Percentiles rank a stretch among this genome's conserved stretches.
phyloP scores from a whole-genome alignment of 2,797 vertebrate genomes.

The Triplophysa yarkandensis region DNA sequence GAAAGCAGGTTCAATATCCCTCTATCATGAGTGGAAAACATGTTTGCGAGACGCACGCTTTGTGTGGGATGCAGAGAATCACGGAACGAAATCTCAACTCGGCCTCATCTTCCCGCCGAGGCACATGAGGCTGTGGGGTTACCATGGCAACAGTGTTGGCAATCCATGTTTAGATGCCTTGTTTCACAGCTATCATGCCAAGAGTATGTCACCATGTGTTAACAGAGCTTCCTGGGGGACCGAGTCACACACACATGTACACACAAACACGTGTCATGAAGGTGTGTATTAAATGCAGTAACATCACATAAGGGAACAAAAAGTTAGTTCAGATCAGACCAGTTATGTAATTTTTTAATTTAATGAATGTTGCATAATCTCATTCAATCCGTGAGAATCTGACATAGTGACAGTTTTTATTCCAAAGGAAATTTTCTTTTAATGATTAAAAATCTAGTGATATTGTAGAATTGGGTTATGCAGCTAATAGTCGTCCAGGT shows the following conservation, averaged over 20 bases:
- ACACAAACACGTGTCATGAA: constrained; percentile 25
- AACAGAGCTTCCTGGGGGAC: constrained; percentile 50
- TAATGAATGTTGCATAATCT: too few species aligned
- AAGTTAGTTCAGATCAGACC: neutral
- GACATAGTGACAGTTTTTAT: too few species aligned
- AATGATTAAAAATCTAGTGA: too few species aligned
- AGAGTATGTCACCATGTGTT: constrained; percentile 56
- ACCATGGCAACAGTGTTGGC: constrained; percentile 64
- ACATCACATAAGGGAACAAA: too few species aligned
- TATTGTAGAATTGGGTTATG: too few species aligned
- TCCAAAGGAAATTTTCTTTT: neutral
- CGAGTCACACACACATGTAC: constrained; percentile 14
- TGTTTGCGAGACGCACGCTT: constrained; percentile 7
- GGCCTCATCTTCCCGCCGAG: constrained; percentile 47
- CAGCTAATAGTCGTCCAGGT: too few species aligned
- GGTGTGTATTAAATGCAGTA: constrained; percentile 17
- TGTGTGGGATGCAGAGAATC: constrained; percentile 47
- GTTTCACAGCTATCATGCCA: constrained; percentile 46
- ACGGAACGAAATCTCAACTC: constrained; percentile 45
- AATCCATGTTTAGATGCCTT: constrained; percentile 39
- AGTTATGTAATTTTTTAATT: neutral
- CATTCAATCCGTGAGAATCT: neutral
- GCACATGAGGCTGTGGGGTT: constrained; percentile 57
- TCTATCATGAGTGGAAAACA: neutral
- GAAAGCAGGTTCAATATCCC: neutral